Percentiles rank a stretch among this genome's conserved stretches.
These are phyloP conservation scores for Eciton burchellii DNA, from an alignment of 1,140 invertebrate species.

Conservation along the genomic window DNA sequence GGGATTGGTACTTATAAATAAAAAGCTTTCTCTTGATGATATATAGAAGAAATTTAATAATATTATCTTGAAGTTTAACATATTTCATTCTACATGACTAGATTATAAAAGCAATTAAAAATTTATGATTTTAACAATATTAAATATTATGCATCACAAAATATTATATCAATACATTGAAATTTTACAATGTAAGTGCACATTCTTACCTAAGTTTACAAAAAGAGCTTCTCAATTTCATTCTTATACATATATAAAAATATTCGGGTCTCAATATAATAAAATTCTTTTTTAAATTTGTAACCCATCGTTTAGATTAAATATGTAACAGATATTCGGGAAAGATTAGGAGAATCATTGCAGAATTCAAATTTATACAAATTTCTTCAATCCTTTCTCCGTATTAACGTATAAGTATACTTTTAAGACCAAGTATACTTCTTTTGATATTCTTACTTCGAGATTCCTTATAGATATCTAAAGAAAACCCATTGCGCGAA, in stretches of 20 bases:
- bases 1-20: not conserved
- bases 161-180: slow-evolving; percentile 75
- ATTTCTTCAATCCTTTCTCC: slow-evolving; percentile 61
- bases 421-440: slow-evolving; percentile 14
- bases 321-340: slow-evolving; percentile 5
- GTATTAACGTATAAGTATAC: slow-evolving; percentile 7
- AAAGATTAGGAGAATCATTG: slow-evolving; percentile 6
- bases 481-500: slow-evolving; percentile 39
- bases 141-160: slow-evolving; percentile 81
- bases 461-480: slow-evolving; percentile 55
- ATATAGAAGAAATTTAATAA: slow-evolving; percentile 81
- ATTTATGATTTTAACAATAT: slow-evolving; percentile 76
- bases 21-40: slow-evolving; percentile 35
- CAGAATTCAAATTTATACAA: slow-evolving; percentile 56
- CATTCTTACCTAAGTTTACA: slow-evolving; percentile 67
- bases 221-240: slow-evolving; percentile 47
- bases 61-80: slow-evolving; percentile 81
- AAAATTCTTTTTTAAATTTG: slow-evolving; percentile 14
- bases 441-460: slow-evolving; percentile 51
- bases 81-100: slow-evolving; percentile 82
- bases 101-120: slow-evolving; percentile 83
- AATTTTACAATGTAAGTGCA: slow-evolving; percentile 67
- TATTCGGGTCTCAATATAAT: slow-evolving; percentile 49
- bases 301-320: not conserved
- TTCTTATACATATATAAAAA: slow-evolving; percentile 63